Percentiles rank a stretch among this genome's conserved stretches.
Conservation (phyloP, 2,888 invertebrate species). For the Leucoptera coffeella region DNA sequence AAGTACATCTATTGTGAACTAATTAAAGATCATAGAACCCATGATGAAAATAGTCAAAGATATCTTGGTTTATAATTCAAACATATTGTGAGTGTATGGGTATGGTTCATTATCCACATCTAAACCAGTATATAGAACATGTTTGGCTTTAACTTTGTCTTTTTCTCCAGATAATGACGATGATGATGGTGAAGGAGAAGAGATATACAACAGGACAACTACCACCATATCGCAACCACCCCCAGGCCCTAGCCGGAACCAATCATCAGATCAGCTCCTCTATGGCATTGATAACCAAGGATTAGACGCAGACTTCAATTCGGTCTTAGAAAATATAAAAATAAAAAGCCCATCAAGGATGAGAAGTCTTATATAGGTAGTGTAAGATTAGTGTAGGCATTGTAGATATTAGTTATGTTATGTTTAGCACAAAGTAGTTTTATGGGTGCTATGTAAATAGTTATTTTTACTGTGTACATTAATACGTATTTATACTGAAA, state of each 20-base stretch:
- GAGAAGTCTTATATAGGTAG: slow-evolving; percentile 25
- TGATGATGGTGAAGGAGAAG: slow-evolving; percentile 33
- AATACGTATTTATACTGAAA: too few species aligned
- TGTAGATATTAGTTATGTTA: neutral
- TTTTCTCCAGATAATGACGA: slow-evolving; percentile 39
- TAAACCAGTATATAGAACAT: too few species aligned
- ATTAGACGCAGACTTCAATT: slow-evolving; percentile 57
- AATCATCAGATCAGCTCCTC: slow-evolving; percentile 35
- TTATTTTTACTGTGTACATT: too few species aligned
- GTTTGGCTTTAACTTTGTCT: too few species aligned
- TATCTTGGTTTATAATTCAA: slow-evolving; percentile 1
- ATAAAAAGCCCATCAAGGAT: slow-evolving; percentile 39
- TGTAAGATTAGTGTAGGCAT: too few species aligned
- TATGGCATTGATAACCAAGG: slow-evolving; percentile 56
- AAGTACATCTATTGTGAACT: too few species aligned
- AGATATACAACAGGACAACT: slow-evolving; percentile 42
- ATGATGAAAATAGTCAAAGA: too few species aligned
- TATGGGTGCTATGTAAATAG: too few species aligned
- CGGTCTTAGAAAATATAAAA: slow-evolving; percentile 56
- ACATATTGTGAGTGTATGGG: too few species aligned
- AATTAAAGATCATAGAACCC: too few species aligned
- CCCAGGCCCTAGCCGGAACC: slow-evolving; percentile 37
- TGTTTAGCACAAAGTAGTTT: too few species aligned
- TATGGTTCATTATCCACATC: too few species aligned
- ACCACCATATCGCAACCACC: slow-evolving; percentile 22